These are phyloP conservation scores for Petrocephalus zakoni DNA, from an alignment of 2,113 vertebrate genomes.

Conservation along the genomic window DNA sequence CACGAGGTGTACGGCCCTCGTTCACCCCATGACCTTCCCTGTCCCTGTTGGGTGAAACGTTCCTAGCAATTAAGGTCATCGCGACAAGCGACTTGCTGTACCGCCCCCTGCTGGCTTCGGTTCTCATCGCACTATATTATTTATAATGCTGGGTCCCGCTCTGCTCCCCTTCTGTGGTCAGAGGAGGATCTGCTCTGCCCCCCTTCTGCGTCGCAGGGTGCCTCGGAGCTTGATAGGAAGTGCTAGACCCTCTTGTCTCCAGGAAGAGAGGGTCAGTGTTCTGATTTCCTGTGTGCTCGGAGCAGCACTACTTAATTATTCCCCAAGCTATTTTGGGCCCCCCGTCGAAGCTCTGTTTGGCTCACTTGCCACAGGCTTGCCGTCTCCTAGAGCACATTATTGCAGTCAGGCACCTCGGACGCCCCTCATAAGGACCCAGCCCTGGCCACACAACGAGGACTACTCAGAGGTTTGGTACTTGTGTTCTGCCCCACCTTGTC, in stretches of 20 bases:
- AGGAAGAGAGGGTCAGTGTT: neutral
- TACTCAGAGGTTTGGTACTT: no score
- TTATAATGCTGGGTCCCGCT: neutral
- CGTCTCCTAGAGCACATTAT: neutral
- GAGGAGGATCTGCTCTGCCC: neutral
- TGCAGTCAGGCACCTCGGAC: neutral
- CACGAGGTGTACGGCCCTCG: neutral
- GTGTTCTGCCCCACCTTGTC: no score
- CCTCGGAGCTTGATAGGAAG: neutral
- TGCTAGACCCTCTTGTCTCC: neutral
- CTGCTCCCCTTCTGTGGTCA: neutral
- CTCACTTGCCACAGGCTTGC: neutral
- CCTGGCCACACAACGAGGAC: no score
- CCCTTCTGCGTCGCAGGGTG: neutral
- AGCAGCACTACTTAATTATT: neutral
- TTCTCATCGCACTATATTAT: neutral
- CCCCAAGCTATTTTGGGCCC: neutral
- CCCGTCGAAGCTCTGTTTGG: neutral
- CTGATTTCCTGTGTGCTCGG: neutral
- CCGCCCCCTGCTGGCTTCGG: neutral
- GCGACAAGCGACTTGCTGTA: neutral
- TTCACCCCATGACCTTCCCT: neutral
- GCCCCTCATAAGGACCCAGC: no score
- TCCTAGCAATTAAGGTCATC: neutral
- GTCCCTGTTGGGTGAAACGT: neutral